Evolutionary conservation across 2,113 vertebrate genomes (phyloP), one percentile per base, ranked within the genome.

Genomic region (Prionailurus bengalensis): DNA sequence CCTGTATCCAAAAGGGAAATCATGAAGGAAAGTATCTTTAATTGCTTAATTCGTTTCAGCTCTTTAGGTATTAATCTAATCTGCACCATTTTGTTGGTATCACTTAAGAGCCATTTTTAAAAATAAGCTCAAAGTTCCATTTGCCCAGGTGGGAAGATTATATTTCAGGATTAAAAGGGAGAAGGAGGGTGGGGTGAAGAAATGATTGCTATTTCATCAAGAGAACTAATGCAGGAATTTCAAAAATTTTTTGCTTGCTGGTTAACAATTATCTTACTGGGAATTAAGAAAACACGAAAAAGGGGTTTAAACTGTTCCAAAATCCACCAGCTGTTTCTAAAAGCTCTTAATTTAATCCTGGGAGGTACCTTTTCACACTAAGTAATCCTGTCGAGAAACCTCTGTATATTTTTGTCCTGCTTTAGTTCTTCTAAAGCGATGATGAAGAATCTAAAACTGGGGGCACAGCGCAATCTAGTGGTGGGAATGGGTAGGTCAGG

Each of bases 271-370:
- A 85, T 90, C 91, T 97, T 93, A 97, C 96, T 16, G 93, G 89
- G 96, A 94, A 90, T 89, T 97, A 97, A 96, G 88, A 97, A 96
- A 97, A 97, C 79, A 97, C 45, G 96, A 87, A 89, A 87, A 93
- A 70, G 96, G 96, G 82, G 70, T 87, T 92, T 81, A 97, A 94
- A 86, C 90, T 73, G 84, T 93, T 85, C 39, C 95, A 45, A 45
- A 45, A 97, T 95, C 74, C 92, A 93, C 80, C 97, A 94, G 96
- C 90, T 97, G 80, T 98, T 95, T 82, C 83, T 94, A 89, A 96
- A 97, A 97, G 66, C 81, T 96, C 95, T 94, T 94, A 79, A 96
- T 97, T 96, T 97, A 98, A 98, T 98, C 97, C 89, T 92, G 45
- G 94, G 90, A 96, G 92, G 92, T 96, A 89, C 76, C 76, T 96